phyloP scores from a whole-genome alignment of 2,888 invertebrate species.

The Boloria euphrosyne region DNA sequence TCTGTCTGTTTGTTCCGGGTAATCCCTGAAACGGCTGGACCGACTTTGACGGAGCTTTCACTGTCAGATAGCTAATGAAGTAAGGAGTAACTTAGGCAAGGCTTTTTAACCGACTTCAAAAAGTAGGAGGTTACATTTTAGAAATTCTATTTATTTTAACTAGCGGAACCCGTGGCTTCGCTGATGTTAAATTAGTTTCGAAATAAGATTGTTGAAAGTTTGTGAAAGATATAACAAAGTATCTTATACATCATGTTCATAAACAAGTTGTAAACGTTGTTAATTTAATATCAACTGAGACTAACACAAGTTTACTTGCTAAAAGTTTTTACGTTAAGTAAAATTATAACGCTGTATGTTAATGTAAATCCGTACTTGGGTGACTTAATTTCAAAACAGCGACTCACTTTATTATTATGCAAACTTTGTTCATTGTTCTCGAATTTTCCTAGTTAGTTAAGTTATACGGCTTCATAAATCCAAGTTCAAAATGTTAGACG shows the following conservation, averaged over 20 bases:
- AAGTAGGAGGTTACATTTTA: no score
- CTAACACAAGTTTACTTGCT: neutral
- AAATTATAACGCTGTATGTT: conserved; percentile 10
- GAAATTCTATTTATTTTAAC: no score
- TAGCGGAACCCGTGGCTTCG: no score
- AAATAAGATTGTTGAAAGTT: no score
- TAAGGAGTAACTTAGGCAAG: no score
- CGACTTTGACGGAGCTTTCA: no score
- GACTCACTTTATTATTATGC: conserved; percentile 12
- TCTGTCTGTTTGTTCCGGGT: no score
- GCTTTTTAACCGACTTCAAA: no score
- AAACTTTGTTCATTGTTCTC: neutral
- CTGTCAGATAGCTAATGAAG: no score
- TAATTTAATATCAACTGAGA: neutral
- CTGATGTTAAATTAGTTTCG: no score
- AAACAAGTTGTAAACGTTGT: conserved; percentile 1
- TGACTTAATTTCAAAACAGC: conserved; percentile 11
- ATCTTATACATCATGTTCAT: neutral
- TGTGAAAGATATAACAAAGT: no score
- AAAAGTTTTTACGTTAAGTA: conserved; percentile 6
- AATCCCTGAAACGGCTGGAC: no score
- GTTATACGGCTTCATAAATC: conserved; percentile 5
- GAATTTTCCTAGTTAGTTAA: conserved; percentile 4
- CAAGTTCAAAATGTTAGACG: neutral
- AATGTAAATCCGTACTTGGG: conserved; percentile 10